Evolutionary conservation across 1,140 invertebrate species (phyloP).

Genomic region (Sycophila sp.): DNA sequence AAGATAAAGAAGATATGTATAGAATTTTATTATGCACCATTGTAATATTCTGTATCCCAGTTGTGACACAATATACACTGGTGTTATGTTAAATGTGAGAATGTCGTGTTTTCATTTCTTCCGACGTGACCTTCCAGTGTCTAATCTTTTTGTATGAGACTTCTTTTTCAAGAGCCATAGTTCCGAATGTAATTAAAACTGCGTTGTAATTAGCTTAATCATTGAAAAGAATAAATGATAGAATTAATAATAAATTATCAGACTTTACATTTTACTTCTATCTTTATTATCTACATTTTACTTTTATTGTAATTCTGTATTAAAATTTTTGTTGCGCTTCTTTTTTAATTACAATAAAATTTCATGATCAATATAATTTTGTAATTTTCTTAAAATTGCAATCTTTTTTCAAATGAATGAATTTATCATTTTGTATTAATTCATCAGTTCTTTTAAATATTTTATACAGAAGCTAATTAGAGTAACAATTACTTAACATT

Average conservation of each 20-base stretch:
- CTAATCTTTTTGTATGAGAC: slow-evolving; percentile 24
- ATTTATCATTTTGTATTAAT: too few relatives aligned
- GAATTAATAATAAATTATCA: slow-evolving; percentile 13
- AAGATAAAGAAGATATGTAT: slow-evolving; percentile 61
- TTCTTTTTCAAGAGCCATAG: slow-evolving; percentile 13
- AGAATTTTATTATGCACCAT: slow-evolving; percentile 68
- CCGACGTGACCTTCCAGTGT: slow-evolving; percentile 12
- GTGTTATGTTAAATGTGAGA: slow-evolving; percentile 67
- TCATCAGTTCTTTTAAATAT: too few relatives aligned
- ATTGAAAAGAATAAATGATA: slow-evolving; percentile 30
- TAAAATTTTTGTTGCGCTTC: neutral
- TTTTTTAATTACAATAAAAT: too few relatives aligned
- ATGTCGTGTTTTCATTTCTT: slow-evolving; percentile 43
- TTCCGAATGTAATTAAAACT: slow-evolving; percentile 27
- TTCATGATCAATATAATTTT: too few relatives aligned
- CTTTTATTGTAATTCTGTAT: neutral
- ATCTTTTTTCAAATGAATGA: too few relatives aligned
- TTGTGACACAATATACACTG: slow-evolving; percentile 67
- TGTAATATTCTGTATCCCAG: slow-evolving; percentile 67
- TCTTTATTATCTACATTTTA: neutral
- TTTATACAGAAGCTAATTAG: too few relatives aligned
- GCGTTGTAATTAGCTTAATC: slow-evolving; percentile 31
- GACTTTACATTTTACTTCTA: neutral
- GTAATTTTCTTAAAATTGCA: too few relatives aligned
- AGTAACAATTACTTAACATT: too few relatives aligned